Base-by-base conservation (phyloP, 2,888 invertebrate species). In the Melitaea athalia region DNA sequence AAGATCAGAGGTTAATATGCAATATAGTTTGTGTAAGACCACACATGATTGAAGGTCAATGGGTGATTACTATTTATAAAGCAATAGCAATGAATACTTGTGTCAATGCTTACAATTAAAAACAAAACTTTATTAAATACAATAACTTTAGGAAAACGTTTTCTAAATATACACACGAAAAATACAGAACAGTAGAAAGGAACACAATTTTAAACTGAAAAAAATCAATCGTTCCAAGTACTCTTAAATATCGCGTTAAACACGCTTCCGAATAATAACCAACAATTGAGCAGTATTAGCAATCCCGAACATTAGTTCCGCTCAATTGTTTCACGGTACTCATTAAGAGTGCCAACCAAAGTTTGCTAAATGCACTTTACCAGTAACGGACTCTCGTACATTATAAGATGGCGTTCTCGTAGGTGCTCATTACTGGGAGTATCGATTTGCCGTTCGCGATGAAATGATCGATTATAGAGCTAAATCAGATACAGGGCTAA, bases 391-490 rank as follows among this genome's bases (percentile, higher is more conserved):
- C 80, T 82, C 79, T 45, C 82, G 83, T 76, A 79, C 82, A 86
- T 87, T 85, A 87, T 84, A 85, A 82, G 82, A 81, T 87, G 88
- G 89, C 80, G 84, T 83, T 82, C 82, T 79, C 42, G 81, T 79
- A 85, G 81, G 82, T 80, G 82, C 78, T 87, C 79, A 89, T 91
- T 89, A 88, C 84, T 8, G 84, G 49, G 55, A 63, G 68, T 63
- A 69, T 52, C 63, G 64, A 59, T 43, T 59, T 57, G 47, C 47
- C 57, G 78, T 82, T 79, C 79, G 73, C 81, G 84, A 86, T 87
- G 81, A 86, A 86, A 85, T 79, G 78, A 77, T 76, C 83, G 85
- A 88, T 90, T 86, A 87, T 82, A 82, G 81, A 78, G 78, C 77
- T 77, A 79, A 80, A 86, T 87, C 84, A 80, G 84, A 85, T 83